A percentile compares a stretch with the other conserved stretches of the same genome.
Conservation (phyloP, 2,888 invertebrate species). For the Hydroisotoma schaefferi region DNA sequence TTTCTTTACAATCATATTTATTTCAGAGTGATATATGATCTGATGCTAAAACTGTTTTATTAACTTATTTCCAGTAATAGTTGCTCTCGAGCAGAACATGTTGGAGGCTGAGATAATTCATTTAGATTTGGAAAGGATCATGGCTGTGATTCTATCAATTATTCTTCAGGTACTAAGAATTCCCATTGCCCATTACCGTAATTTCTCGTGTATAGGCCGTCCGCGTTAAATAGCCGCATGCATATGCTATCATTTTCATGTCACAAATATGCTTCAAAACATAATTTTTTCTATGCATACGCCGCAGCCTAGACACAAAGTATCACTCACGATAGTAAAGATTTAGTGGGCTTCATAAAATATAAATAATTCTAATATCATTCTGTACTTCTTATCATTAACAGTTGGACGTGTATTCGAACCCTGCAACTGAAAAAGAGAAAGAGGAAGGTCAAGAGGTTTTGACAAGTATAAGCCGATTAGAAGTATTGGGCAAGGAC, state of each 20-base stretch:
- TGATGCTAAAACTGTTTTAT: background rate
- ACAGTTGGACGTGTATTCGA: slow-evolving; percentile 1
- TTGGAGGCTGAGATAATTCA: slow-evolving; percentile 41
- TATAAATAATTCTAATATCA: background rate
- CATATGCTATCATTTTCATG: no score
- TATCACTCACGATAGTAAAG: background rate
- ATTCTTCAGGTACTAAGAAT: slow-evolving; percentile 6
- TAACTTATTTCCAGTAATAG: slow-evolving; percentile 37
- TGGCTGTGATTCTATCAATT: slow-evolving; percentile 29
- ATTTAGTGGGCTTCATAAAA: background rate
- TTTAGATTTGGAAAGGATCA: slow-evolving; percentile 39
- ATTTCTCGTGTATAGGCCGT: no score
- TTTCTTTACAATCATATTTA: background rate
- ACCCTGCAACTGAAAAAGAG: background rate
- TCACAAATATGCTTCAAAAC: no score
- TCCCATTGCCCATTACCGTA: no score
- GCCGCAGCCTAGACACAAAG: no score
- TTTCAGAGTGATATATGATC: background rate
- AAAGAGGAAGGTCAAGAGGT: slow-evolving; percentile 3
- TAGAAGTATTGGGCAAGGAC: background rate
- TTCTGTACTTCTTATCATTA: background rate
- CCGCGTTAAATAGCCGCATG: no score
- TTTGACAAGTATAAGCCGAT: background rate
- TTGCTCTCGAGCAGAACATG: slow-evolving; percentile 45
- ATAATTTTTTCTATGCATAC: no score